A percentile compares a stretch with the other conserved stretches of the same genome.
phyloP scores from a whole-genome alignment of 1,140 invertebrate genomes.

The Galleria mellonella region DNA sequence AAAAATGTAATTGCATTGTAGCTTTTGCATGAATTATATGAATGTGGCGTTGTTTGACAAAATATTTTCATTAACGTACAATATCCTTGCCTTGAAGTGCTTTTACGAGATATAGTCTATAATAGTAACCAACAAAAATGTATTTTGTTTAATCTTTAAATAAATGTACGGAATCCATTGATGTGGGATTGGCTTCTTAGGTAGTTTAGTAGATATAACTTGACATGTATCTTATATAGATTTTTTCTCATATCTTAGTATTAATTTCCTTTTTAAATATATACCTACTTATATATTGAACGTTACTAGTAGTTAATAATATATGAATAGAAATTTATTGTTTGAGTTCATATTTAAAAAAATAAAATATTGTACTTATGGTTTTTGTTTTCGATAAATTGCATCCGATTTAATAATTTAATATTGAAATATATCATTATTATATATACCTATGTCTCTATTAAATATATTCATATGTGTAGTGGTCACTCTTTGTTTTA shows the following conservation, averaged over 20 bases:
- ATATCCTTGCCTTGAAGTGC: slow-evolving; percentile 31
- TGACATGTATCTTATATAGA: not conserved
- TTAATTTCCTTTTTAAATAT: not conserved
- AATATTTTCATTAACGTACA: slow-evolving; percentile 23
- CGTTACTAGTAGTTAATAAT: not conserved
- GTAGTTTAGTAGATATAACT: not conserved
- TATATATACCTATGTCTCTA: slow-evolving; percentile 42
- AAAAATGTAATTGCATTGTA: slow-evolving; percentile 24
- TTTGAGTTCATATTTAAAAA: not conserved
- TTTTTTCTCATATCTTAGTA: not conserved
- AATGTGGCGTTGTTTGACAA: slow-evolving; percentile 12
- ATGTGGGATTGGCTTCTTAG: too few relatives aligned
- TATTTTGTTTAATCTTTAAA: slow-evolving; percentile 1
- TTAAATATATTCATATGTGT: slow-evolving; percentile 57
- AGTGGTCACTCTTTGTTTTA: slow-evolving; percentile 38
- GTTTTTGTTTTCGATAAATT: not conserved
- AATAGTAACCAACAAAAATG: not conserved
- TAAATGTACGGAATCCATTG: not conserved
- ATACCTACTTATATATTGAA: not conserved
- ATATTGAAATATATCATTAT: slow-evolving; percentile 23
- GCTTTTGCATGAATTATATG: slow-evolving; percentile 22
- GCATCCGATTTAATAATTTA: not conserved
- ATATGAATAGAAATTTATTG: not conserved
- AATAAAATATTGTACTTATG: slow-evolving; percentile 12
- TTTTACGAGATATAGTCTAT: slow-evolving; percentile 21